phyloP scores from a whole-genome alignment of 2,797 vertebrate genomes.

The Pteropus rufus region DNA sequence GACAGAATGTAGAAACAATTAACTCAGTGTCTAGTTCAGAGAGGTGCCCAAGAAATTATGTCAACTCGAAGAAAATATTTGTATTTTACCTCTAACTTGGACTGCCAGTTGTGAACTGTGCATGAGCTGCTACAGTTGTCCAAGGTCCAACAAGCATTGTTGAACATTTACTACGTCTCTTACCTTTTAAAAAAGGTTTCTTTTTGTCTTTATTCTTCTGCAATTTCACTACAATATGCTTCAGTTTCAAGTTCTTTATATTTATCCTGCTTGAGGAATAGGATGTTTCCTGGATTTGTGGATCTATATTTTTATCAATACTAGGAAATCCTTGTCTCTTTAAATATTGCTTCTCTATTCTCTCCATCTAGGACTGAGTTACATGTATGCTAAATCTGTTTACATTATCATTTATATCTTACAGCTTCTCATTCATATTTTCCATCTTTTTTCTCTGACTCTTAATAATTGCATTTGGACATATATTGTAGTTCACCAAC shows the following conservation, averaged over 20 bases:
- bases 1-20: background rate
- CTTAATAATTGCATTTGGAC: background rate
- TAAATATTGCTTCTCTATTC: background rate
- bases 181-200: background rate
- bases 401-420: background rate
- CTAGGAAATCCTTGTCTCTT: background rate
- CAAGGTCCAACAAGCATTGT: background rate
- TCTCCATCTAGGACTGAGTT: background rate
- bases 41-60: background rate
- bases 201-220: background rate
- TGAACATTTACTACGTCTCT: background rate
- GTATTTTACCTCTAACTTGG: background rate
- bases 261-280: background rate
- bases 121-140: background rate
- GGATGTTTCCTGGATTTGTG: background rate
- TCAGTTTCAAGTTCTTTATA: background rate
- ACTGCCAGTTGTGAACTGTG: background rate
- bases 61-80: background rate
- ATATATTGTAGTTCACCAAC: conserved; percentile 13
- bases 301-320: background rate
- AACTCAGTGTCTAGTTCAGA: background rate
- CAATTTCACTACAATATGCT: background rate
- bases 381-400: background rate
- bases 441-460: background rate
- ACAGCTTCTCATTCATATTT: background rate